These are phyloP conservation scores for Diadophis punctatus DNA, from an alignment of 2,113 vertebrate species.

Conservation along the genomic window DNA sequence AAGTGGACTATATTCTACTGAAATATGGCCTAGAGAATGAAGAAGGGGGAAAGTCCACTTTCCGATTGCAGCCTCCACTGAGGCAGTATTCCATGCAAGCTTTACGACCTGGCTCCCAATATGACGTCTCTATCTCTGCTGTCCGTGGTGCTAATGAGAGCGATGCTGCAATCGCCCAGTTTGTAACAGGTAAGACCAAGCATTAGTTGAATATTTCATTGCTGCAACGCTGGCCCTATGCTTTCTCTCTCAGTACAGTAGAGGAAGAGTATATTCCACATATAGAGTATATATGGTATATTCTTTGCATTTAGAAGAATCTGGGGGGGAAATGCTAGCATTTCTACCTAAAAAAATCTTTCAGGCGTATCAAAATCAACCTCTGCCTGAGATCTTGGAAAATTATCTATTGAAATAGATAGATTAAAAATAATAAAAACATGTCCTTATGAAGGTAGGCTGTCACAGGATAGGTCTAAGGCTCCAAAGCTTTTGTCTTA, in stretches of 20 bases:
- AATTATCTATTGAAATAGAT: background rate
- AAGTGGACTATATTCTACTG: conserved; percentile 88
- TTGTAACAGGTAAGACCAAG: conserved; percentile 81
- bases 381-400: background rate
- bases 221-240: background rate
- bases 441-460: background rate
- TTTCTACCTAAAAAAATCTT: background rate
- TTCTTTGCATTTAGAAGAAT: background rate
- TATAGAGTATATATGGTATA: background rate
- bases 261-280: background rate
- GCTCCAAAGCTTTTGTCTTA: background rate
- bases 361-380: background rate
- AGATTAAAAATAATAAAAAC: background rate
- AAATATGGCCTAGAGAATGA: conserved; percentile 83
- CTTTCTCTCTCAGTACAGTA: background rate
- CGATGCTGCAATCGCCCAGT: conserved; percentile 75
- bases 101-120: conserved; percentile 83
- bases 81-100: conserved; percentile 97
- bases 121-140: conserved; percentile 82
- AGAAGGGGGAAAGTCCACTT: conserved; percentile 84
- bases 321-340: background rate
- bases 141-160: conserved; percentile 85
- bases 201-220: background rate
- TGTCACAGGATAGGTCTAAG: background rate
- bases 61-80: conserved; percentile 90